Evolutionary conservation across 1,140 invertebrate genomes (phyloP).

Genomic region (Leptestheria dahalacensis): DNA sequence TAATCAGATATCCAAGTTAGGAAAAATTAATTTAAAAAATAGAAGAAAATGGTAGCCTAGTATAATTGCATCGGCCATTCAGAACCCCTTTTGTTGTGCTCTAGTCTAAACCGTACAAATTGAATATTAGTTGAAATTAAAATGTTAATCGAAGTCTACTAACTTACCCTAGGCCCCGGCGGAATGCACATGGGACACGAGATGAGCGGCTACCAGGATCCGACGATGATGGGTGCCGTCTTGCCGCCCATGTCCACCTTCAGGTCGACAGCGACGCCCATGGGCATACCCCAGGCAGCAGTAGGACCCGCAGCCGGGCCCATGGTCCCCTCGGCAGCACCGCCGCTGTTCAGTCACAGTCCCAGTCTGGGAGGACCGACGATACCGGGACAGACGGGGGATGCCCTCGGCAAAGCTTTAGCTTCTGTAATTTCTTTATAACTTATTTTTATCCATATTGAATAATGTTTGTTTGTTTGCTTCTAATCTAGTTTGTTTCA

Average conservation of each 20-base stretch:
- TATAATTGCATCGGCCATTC: no score
- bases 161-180: conserved; percentile 17
- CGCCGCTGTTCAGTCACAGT: conserved; percentile 32
- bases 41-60: no score
- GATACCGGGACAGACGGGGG: conserved; percentile 39
- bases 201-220: no score
- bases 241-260: conserved; percentile 90
- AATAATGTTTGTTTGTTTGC: conserved; percentile 13
- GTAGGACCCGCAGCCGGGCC: conserved; percentile 20
- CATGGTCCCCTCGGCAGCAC: conserved; percentile 20
- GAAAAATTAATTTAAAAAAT: no score
- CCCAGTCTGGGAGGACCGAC: conserved; percentile 24
- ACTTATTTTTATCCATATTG: background rate
- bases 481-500: background rate
- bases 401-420: conserved; percentile 60
- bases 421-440: conserved; percentile 43
- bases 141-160: no score
- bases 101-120: no score
- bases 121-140: no score
- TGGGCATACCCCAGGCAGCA: conserved; percentile 30
- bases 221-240: conserved; percentile 44
- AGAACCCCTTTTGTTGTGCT: no score
- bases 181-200: conserved; percentile 24
- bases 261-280: conserved; percentile 38
- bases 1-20: no score